Evolutionary conservation across 1,140 invertebrate species (phyloP).

Genomic region (Cyphomyrmex costatus): DNA sequence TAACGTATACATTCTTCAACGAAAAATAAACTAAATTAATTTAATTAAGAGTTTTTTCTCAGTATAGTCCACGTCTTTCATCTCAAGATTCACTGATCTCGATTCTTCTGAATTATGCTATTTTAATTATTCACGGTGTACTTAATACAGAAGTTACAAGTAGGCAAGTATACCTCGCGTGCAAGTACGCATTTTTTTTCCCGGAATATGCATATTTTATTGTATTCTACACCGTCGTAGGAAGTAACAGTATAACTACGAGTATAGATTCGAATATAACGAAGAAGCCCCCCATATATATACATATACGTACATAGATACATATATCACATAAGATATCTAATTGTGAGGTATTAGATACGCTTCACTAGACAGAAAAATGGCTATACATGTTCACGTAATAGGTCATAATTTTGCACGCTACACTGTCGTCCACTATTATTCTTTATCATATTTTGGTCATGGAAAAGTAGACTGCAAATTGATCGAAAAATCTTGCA

Average conservation of each 20-base stretch:
- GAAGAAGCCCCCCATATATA: neutral
- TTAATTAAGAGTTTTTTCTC: too few species aligned
- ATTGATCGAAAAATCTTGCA: conserved; percentile 4
- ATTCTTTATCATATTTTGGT: conserved; percentile 22
- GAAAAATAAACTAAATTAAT: too few species aligned
- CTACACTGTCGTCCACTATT: conserved; percentile 3
- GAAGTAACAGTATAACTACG: neutral
- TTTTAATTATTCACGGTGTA: conserved; percentile 15
- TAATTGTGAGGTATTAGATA: conserved; percentile 22
- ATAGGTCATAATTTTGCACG: conserved; percentile 47
- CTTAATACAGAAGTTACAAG: neutral
- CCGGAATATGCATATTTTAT: conserved; percentile 5
- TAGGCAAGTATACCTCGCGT: conserved; percentile 2
- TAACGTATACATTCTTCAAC: too few species aligned
- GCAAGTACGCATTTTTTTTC: neutral
- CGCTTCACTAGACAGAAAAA: conserved; percentile 6
- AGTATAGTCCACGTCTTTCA: neutral
- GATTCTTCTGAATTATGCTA: neutral
- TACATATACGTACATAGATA: neutral
- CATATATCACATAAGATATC: neutral
- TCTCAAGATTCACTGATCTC: neutral
- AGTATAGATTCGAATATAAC: conserved; percentile 25
- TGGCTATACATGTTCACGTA: conserved; percentile 23
- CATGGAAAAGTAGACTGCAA: conserved; percentile 6
- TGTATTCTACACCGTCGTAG: neutral